These are phyloP conservation scores for zebrafish (Danio rerio) DNA, from an alignment of 2,113 vertebrate species.

Conservation along the genomic window DNA sequence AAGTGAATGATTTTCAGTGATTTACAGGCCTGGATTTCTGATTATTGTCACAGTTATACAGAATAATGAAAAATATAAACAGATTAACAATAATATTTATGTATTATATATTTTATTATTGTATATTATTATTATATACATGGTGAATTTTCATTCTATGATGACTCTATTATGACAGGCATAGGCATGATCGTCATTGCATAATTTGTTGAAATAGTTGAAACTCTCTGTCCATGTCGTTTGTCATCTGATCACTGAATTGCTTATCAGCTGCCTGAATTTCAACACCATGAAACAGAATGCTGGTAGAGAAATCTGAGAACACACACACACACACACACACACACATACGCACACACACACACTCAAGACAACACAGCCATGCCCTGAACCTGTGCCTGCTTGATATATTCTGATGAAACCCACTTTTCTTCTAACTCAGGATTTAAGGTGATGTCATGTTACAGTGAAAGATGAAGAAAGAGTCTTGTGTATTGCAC, in stretches of 20 bases:
- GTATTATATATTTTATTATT: too few species aligned
- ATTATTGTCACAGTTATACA: too few species aligned
- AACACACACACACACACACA: slow-evolving; percentile 9
- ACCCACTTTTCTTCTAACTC: neutral
- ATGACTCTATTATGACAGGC: neutral
- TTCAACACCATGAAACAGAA: slow-evolving; percentile 52
- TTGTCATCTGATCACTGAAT: slow-evolving; percentile 33
- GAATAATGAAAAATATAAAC: too few species aligned
- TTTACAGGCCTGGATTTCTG: too few species aligned
- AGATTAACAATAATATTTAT: too few species aligned
- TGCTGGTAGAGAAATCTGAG: slow-evolving; percentile 31
- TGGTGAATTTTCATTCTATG: neutral
- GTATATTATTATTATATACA: too few species aligned
- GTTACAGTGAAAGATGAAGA: neutral
- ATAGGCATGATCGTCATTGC: neutral
- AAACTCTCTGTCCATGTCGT: neutral
- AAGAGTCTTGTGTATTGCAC: neutral
- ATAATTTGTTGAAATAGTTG: neutral
- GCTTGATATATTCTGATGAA: slow-evolving; percentile 23
- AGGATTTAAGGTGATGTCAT: neutral
- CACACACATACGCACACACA: slow-evolving; percentile 1
- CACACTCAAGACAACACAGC: neutral
- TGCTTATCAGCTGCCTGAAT: slow-evolving; percentile 32
- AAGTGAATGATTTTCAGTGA: too few species aligned
- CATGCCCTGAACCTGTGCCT: slow-evolving; percentile 14